Evolutionary conservation across 2,888 invertebrate species (phyloP), one percentile per base, ranked within the genome.

Genomic region (Lasioglossum calceatum): DNA sequence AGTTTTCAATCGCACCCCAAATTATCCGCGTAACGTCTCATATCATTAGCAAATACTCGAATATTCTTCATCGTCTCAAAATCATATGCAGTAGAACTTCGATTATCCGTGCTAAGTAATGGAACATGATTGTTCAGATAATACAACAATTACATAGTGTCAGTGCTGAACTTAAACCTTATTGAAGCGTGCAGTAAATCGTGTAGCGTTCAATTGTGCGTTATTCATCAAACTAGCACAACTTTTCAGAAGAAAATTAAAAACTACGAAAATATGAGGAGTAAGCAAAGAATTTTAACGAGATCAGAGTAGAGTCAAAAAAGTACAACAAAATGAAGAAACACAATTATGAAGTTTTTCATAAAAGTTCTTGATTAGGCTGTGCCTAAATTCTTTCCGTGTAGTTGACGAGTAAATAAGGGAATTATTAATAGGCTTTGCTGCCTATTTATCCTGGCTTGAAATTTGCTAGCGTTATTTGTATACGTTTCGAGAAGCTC

Each of bases 381-480:
- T 70, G 23, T 36, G 39, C 1, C 39, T 70, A 36, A 70, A 39
- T 39, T 39, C 10, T 39, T 10, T 12, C 10, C 12, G 23, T 1
- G 39, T 23, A 23, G 4, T 4, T 70, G 42, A 32, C 39, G 23
- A 42, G 16, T 4, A 39, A 67, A n/a, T 36, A 8, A 1, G n/a
- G 23, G 19, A 10, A 5, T 32, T n/a, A 58, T 47, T 79, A 54
- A 72, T 36, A 47, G 39, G 36, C 44, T 47, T 47, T 14, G 19
- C 10, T 5, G 19, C 12, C 16, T 50, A 42, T 72, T 72, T 32
- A 19, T 64, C 16, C 4, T 16, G 5, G 8, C n/a, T 70, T 42
- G 64, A 67, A 83, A 71, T 44, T 50, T 44, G 42, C 19, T 12
- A 5, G 42, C 19, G 32, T 23, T 58, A 39, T 84, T 77, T 84